phyloP scores from a whole-genome alignment of 2,797 vertebrate genomes.

The Adelosebastes latens region DNA sequence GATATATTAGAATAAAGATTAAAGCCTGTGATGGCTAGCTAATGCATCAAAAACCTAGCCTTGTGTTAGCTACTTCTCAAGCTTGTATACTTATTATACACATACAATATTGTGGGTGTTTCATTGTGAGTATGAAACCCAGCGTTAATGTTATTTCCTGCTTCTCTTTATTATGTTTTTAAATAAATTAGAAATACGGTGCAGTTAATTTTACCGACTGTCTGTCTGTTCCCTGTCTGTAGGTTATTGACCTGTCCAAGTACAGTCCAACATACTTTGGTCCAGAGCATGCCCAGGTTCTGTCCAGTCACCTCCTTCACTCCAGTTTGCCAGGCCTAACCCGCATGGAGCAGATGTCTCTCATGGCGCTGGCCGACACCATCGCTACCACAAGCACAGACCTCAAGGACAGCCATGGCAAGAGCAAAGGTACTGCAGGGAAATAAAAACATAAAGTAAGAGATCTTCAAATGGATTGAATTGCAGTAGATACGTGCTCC shows the following conservation, averaged over 20 bases:
- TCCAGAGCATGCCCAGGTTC: slow-evolving; percentile 94
- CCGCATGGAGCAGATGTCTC: slow-evolving; percentile 97
- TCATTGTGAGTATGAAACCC: not conserved
- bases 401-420: slow-evolving; percentile 91
- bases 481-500: not conserved
- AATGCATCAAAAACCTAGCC: not conserved
- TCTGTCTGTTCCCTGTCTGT: slow-evolving; percentile 51
- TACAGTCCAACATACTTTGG: slow-evolving; percentile 95
- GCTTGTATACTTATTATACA: not conserved
- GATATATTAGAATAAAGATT: not conserved
- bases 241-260: slow-evolving; percentile 94
- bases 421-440: slow-evolving; percentile 80
- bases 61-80: not conserved
- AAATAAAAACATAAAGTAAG: not conserved
- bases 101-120: not conserved
- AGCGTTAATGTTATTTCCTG: not conserved
- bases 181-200: not conserved
- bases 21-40: not conserved
- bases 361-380: slow-evolving; percentile 97
- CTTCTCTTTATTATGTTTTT: not conserved
- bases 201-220: not conserved
- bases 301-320: slow-evolving; percentile 94
- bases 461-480: not conserved
- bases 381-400: slow-evolving; percentile 96
- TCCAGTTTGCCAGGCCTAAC: slow-evolving; percentile 96